Base-by-base conservation (phyloP, 1,140 invertebrate species). In the Listronotus bonariensis region DNA sequence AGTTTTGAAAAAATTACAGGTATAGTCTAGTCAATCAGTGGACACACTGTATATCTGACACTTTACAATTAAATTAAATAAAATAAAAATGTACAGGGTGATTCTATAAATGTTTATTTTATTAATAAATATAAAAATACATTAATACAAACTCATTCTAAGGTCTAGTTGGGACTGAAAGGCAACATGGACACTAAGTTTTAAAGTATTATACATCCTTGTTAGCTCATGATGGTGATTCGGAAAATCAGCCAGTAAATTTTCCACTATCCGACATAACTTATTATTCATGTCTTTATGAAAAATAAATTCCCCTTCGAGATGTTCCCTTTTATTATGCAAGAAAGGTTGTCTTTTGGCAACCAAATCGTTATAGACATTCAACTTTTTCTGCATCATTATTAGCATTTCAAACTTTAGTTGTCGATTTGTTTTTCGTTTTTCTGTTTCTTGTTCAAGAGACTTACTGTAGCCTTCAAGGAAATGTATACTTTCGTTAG, bases 331-430 rank as follows among this genome's bases (percentile, higher is more conserved):
- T 65, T 83, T 82, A 48, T 78, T 80, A 8, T 81, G 69, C 53
- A 81, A 74, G 67, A 80, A 81, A 36, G 85, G 83, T 40, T 74
- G 68, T 3, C 80, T 74, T 15, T 70, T 79, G 66, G 68, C 68
- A 1, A 80, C 80, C 0, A 88, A 69, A 18, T 84, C 82, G 17
- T 80, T 75, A 46, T 86, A 82, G 15, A 84, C 76, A 58, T 81
- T 81, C 0, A 82, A 78, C 69, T 84, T 85, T 36, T 81, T 81
- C 70, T 89, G 87, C 65, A 83, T 82, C n/a, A 83, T 78, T 6
- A 88, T 75, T 11, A 88, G 75, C 45, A 82, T 73, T 69, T 88
- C 86, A 10, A 88, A 79, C 68, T 86, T 87, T 78, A 79, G 54
- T 67, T 80, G 79, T 45, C 78, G 77, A 68, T 84, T 78, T 0